Conservation (phyloP, 1,140 invertebrate species). For the silkworm (Bombyx mori) region ASM3026992v2 NC_085118.1:9217501-9218000, state of each 20-base stretch:
- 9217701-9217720: too few relatives aligned
- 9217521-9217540: constrained; percentile 78
- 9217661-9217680: too few relatives aligned
- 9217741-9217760: neutral
- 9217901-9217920: constrained; percentile 80
- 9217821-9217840: constrained; percentile 79
- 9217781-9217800: constrained; percentile 74
- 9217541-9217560: constrained; percentile 90
- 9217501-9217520: constrained; percentile 81
- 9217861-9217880: constrained; percentile 85
- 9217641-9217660: too few relatives aligned
- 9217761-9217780: neutral
- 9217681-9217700: too few relatives aligned
- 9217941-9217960: constrained; percentile 90
- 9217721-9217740: neutral
- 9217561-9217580: constrained; percentile 80
- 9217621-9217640: constrained; percentile 77
- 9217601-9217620: constrained; percentile 76
- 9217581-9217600: constrained; percentile 88
- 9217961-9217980: constrained; percentile 23
- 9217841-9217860: constrained; percentile 76
- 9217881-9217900: constrained; percentile 83
- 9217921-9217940: constrained; percentile 86
- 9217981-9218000: too few relatives aligned
- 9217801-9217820: constrained; percentile 84